Base-by-base conservation (phyloP, 2,888 invertebrate species). In the Ophion obscuratus region DNA sequence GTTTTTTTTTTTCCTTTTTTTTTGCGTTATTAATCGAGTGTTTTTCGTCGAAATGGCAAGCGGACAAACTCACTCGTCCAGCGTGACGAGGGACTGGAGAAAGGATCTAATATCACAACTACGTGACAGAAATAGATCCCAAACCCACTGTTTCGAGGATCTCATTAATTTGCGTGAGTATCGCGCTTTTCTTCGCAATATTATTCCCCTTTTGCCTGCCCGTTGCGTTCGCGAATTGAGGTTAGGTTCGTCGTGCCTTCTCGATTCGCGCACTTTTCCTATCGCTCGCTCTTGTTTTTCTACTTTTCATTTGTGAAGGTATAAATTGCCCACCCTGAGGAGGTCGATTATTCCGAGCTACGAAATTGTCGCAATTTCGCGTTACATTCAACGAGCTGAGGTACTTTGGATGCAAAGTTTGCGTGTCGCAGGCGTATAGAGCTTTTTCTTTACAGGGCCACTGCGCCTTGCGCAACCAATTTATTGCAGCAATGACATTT, bases 141-240 rank as follows among this genome's bases (percentile, higher is more conserved):
- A 98, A 95, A 96, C 96, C 31, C 94, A 95, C 85, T 96, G 96
- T 91, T 98, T 97, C 94, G 96, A 96, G 90, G 98, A 98, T 92
- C 95, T 98, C 87, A 97, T 98, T 90, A 94, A 96, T 89, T 96
- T 97, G 94, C 97, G 98, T 98, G 96, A 96, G 97, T 5, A 24
- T 44, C 9, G 9, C 44, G 31, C 24, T 17, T 40, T 9, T 40
- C 9, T 9, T 40, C 40, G 40, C 40, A 40, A 7, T 40, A 40
- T 40, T 40, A 40, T 40, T 40, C 3, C 1, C 9, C 9, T 40
- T 40, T 40, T 5, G 40, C 40, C 7, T 40, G 3, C 1, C 40
- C 40, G 6, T 40, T 40, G 40, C 40, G 6, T 40, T 40, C 40
- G 9, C 40, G 9, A 40, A 40, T 40, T 40, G 40, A 40, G 40